These are phyloP conservation scores for Neodon shergylaensis DNA, from an alignment of 2,113 vertebrate genomes.

Conservation along the genomic window DNA sequence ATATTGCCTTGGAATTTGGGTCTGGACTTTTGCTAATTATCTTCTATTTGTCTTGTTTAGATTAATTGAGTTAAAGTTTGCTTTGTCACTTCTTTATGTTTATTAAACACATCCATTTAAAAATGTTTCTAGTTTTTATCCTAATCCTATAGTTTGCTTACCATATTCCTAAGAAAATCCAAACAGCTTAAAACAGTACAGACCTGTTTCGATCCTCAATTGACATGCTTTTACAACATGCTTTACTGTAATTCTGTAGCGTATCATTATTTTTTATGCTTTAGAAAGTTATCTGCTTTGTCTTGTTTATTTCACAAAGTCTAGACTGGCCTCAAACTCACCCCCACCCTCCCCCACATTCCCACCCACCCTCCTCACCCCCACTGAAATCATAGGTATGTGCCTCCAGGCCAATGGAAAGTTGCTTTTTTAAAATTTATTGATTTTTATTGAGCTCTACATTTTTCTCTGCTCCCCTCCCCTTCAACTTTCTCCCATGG, in stretches of 20 bases:
- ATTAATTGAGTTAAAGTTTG: background rate
- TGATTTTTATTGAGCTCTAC: too few relatives aligned
- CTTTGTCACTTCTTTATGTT: constrained; percentile 23
- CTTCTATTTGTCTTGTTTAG: constrained; percentile 28
- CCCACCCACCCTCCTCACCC: background rate
- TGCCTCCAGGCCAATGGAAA: background rate
- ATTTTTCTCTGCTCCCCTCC: too few relatives aligned
- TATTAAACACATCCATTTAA: background rate
- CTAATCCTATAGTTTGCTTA: background rate
- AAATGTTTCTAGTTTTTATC: background rate
- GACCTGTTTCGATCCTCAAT: background rate
- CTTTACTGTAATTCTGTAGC: background rate
- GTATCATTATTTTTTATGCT: background rate
- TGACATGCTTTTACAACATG: background rate
- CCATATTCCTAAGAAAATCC: background rate
- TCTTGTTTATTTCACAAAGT: background rate
- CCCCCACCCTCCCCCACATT: fast-evolving
- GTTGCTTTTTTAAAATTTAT: background rate
- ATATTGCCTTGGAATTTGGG: background rate
- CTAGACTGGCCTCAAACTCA: background rate
- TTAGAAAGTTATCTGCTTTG: background rate
- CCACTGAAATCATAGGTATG: background rate
- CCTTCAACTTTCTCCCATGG: too few relatives aligned
- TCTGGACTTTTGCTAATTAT: background rate
- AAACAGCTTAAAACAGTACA: background rate